phyloP scores from a whole-genome alignment of 2,888 invertebrate genomes.

The Laothoe populi region DNA sequence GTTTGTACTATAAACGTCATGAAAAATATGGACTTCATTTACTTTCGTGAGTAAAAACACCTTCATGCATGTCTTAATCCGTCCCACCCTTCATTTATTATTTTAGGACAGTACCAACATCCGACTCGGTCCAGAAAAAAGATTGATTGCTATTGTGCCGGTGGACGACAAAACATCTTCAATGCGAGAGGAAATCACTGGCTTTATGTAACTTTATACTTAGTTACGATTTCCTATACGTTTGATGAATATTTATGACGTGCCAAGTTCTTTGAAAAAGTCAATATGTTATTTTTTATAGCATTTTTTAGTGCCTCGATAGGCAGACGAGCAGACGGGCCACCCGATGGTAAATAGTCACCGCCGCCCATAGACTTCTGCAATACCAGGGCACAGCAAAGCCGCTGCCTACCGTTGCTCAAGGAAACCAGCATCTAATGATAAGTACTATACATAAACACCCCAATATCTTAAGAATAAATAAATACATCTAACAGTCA shows the following conservation, averaged over 20 bases:
- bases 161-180: slow-evolving; percentile 22
- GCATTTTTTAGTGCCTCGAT: too few relatives aligned
- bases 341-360: too few relatives aligned
- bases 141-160: slow-evolving; percentile 26
- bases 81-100: slow-evolving; percentile 65
- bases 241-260: slow-evolving; percentile 3
- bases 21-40: too few relatives aligned
- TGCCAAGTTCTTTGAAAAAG: background rate
- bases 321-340: too few relatives aligned
- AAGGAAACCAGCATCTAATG: too few relatives aligned
- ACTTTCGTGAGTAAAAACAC: background rate
- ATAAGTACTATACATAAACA: too few relatives aligned
- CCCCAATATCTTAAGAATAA: too few relatives aligned
- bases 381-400: too few relatives aligned
- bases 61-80: slow-evolving; percentile 7
- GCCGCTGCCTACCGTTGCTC: too few relatives aligned
- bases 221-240: background rate
- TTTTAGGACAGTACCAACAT: slow-evolving; percentile 64
- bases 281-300: too few relatives aligned
- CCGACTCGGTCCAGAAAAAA: slow-evolving; percentile 44
- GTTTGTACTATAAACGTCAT: background rate
- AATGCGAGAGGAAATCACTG: slow-evolving; percentile 24
- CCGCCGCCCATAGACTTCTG: too few relatives aligned
- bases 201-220: slow-evolving; percentile 21
- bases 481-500: too few relatives aligned